Evolutionary conservation across 92 coral and sea anemone species (phyloP).

Genomic region (Scolanthus callimorphus): DNA sequence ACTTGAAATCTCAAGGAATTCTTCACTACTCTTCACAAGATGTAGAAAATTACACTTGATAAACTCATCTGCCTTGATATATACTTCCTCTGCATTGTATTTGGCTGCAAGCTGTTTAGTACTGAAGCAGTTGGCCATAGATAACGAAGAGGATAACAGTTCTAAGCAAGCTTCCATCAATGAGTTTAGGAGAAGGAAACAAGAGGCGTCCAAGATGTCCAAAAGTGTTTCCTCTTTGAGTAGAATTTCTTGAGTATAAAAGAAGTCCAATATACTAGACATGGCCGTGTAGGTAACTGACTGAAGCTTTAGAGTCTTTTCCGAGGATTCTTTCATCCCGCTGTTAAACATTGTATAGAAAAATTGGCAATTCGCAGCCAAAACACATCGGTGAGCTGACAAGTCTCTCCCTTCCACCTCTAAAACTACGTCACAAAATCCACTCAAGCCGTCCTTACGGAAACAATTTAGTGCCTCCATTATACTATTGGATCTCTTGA

Average conservation of each 20-base stretch:
- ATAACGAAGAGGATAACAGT: slow-evolving; percentile 35
- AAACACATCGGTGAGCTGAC: slow-evolving; percentile 68
- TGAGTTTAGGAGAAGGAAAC: slow-evolving; percentile 57
- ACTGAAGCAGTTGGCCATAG: slow-evolving; percentile 58
- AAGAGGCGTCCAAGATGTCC: slow-evolving; percentile 65
- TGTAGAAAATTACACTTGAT: slow-evolving; percentile 46
- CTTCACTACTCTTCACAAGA: slow-evolving; percentile 39
- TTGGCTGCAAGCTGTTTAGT: slow-evolving; percentile 49
- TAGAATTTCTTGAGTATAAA: slow-evolving; percentile 64
- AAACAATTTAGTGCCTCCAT: slow-evolving; percentile 48
- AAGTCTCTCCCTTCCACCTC: slow-evolving; percentile 61
- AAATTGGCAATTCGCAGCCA: slow-evolving; percentile 84
- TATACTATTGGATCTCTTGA: slow-evolving; percentile 20
- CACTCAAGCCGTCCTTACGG: slow-evolving; percentile 71
- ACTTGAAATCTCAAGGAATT: slow-evolving; percentile 49
- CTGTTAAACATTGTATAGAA: slow-evolving; percentile 78
- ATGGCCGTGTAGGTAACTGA: slow-evolving; percentile 44
- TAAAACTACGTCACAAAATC: slow-evolving; percentile 78
- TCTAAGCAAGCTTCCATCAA: slow-evolving; percentile 65
- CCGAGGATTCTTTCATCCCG: slow-evolving; percentile 73
- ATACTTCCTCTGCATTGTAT: slow-evolving; percentile 47
- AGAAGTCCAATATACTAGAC: slow-evolving; percentile 66
- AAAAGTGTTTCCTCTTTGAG: slow-evolving; percentile 45
- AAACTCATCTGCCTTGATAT: slow-evolving; percentile 35
- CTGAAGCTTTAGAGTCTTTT: slow-evolving; percentile 36